Evolutionary conservation across 2,113 vertebrate species (phyloP), one percentile per base, ranked within the genome.

Genomic region (Cariama cristata): DNA sequence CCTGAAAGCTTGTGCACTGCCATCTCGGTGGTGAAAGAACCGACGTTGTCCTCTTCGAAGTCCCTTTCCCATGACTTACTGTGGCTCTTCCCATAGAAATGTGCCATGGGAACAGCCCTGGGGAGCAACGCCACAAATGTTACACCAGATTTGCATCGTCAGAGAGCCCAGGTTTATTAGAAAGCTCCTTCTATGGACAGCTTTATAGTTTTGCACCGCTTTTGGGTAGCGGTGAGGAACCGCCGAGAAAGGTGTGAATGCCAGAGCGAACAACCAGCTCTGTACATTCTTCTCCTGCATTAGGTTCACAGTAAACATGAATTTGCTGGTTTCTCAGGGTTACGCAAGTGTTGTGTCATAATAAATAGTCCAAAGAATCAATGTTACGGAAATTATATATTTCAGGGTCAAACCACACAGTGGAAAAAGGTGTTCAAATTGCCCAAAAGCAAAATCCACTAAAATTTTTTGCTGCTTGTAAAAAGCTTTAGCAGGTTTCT

Each of bases 141-240:
- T 87, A 50, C 63, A 67, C 17, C 28, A 44, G 47, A 38, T 91
- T 85, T 89, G n/a, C 60, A 71, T 53, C 63, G 66, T 40, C 59
- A 40, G 59, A 62, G 45, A 77, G 38, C 21, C 42, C 68, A 71
- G 42, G 11, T 60, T 86, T 58, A 32, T 58, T 76, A 35, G 35
- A 72, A 59, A 68, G 9, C 28, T 82, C 62, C 19, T 59, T 71
- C 56, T 28, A 2, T 59, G 44, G 40, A 20, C 1, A 4, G 32
- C 40, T 92, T 79, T 28, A 9, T 33, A 38, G 50, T 63, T 90
- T 75, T 10, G 3, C 22, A 17, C 4, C 0, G 6, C 28, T 86
- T 74, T 82, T 0, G 3, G 24, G 38, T 28, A 47, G 79, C 0
- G 0, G 14, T 55, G 64, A 53, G 63, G 27, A 80, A 12, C 55